A percentile compares a stretch with the other conserved stretches of the same genome.
phyloP scores from a whole-genome alignment of 2,797 vertebrate genomes.

The Galagoides demidoff region DNA sequence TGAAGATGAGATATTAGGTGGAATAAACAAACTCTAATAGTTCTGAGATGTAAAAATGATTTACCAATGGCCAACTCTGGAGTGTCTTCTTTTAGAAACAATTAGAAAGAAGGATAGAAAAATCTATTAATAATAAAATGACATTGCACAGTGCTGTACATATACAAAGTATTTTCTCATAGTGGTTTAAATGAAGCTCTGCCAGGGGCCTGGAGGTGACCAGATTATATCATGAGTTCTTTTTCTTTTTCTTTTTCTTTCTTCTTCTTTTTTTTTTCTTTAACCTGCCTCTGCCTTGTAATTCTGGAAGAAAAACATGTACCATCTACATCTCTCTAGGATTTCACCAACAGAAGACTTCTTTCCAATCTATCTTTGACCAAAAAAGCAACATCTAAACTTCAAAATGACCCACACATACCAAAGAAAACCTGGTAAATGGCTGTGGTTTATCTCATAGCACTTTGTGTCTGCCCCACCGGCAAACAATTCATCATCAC shows the following conservation, averaged over 20 bases:
- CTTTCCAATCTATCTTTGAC: neutral
- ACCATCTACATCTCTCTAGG: neutral
- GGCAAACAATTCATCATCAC: conserved; percentile 72
- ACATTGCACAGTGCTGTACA: too few relatives aligned
- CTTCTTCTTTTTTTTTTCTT: neutral
- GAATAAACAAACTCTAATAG: neutral
- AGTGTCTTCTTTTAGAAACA: neutral
- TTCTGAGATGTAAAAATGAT: neutral
- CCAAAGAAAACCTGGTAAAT: conserved; percentile 54
- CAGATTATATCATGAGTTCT: neutral
- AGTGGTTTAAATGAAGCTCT: neutral
- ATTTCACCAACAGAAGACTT: neutral
- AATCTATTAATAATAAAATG: neutral
- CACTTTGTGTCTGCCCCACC: conserved; percentile 67
- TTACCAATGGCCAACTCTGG: neutral
- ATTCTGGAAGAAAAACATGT: neutral
- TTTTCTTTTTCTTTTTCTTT: neutral
- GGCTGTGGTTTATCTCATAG: conserved; percentile 71
- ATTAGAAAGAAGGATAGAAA: neutral
- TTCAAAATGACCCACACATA: conserved; percentile 55
- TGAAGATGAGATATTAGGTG: neutral
- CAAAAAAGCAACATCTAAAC: conserved; percentile 6
- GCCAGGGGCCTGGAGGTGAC: neutral
- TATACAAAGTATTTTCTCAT: neutral
- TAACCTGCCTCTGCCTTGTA: neutral